These are phyloP conservation scores for Phymorhynchus buccinoides DNA, from an alignment of 1,140 invertebrate genomes.

Conservation along the genomic window DNA sequence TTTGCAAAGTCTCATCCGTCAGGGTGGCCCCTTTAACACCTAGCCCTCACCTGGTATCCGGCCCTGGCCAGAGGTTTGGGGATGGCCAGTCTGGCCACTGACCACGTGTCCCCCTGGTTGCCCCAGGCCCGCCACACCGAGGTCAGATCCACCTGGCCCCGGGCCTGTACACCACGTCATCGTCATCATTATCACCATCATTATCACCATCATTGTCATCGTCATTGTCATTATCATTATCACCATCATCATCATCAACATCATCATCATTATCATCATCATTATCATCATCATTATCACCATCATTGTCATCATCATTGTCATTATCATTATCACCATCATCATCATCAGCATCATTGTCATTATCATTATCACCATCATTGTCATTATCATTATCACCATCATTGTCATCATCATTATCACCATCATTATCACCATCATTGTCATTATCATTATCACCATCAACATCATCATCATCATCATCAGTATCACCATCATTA, in stretches of 20 bases:
- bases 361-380: background rate
- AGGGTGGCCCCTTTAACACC: no score
- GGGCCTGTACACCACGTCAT: constrained; percentile 26
- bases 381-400: background rate
- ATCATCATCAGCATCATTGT: background rate
- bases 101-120: constrained; percentile 72
- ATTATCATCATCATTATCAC: background rate
- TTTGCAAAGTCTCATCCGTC: no score
- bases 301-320: background rate
- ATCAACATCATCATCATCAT: background rate
- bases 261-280: constrained; percentile 3
- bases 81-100: constrained; percentile 62
- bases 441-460: background rate
- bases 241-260: background rate
- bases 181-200: background rate
- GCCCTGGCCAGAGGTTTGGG: constrained; percentile 61
- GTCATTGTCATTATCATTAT: background rate
- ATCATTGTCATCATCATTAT: background rate
- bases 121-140: constrained; percentile 69
- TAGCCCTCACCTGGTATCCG: constrained; percentile 68
- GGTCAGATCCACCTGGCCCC: constrained; percentile 45
- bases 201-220: background rate
- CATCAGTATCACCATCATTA: background rate
- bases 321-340: background rate
- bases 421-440: background rate